Evolutionary conservation across 1,140 invertebrate species (phyloP).

Genomic region (Drosophila repleta): DNA sequence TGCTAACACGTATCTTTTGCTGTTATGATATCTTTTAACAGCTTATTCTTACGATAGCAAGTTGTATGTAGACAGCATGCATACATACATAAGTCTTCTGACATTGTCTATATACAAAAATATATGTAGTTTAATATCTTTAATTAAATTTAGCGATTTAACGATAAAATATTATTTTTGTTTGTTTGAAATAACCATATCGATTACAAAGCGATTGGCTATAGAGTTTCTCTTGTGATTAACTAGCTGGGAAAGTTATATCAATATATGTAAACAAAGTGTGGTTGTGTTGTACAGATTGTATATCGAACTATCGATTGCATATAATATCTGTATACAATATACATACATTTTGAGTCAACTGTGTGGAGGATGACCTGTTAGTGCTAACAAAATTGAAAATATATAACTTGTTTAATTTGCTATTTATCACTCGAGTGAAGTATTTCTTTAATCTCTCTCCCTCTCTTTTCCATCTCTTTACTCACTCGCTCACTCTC

Average conservation of each 20-base stretch:
- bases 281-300: background rate
- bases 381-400: slow-evolving; percentile 26
- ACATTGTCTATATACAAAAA: too few relatives aligned
- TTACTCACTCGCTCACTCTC: background rate
- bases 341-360: background rate
- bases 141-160: too few relatives aligned
- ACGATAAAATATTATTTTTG: too few relatives aligned
- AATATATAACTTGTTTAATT: slow-evolving; percentile 61
- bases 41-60: too few relatives aligned
- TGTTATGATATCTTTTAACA: too few relatives aligned
- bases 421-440: slow-evolving; percentile 23
- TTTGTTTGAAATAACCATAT: background rate
- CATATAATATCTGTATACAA: background rate
- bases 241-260: background rate
- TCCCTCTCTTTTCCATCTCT: background rate
- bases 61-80: too few relatives aligned
- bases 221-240: background rate
- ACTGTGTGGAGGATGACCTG: slow-evolving; percentile 40
- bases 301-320: background rate
- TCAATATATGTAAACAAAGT: background rate
- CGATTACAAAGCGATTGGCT: background rate
- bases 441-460: background rate
- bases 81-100: too few relatives aligned
- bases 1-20: too few relatives aligned
- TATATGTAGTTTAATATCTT: too few relatives aligned